Conservation (phyloP, 2,888 invertebrate species). For the Tetragonula carbonaria region DNA sequence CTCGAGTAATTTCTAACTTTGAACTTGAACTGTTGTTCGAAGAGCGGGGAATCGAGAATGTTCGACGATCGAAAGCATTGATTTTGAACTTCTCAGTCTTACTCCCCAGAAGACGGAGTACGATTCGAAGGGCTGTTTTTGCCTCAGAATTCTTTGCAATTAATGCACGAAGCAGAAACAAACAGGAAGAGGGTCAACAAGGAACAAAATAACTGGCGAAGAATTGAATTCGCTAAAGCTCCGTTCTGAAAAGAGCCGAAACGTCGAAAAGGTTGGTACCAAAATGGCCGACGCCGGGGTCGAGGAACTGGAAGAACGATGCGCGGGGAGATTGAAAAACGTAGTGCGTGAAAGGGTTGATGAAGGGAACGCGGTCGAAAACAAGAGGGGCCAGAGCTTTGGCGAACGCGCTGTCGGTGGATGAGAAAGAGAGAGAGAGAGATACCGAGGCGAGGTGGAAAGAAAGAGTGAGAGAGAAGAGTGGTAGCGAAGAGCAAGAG, state of each 20-base stretch:
- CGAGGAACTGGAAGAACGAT: conserved; percentile 25
- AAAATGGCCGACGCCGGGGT: conserved; percentile 19
- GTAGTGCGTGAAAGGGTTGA: conserved; percentile 23
- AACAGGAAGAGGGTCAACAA: too few relatives aligned
- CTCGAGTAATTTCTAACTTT: too few relatives aligned
- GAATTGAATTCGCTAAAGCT: too few relatives aligned
- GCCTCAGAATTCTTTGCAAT: too few relatives aligned
- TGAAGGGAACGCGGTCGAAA: conserved; percentile 15
- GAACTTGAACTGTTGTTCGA: not conserved
- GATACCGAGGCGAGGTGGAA: not conserved
- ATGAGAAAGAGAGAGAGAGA: not conserved
- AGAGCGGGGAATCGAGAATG: not conserved
- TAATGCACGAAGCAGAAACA: too few relatives aligned
- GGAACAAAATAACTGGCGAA: too few relatives aligned
- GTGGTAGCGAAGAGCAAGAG: conserved; percentile 16
- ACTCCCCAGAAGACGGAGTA: too few relatives aligned
- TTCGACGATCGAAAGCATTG: too few relatives aligned
- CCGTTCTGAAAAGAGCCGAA: not conserved
- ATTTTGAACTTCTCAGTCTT: too few relatives aligned
- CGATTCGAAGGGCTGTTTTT: too few relatives aligned
- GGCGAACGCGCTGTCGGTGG: not conserved
- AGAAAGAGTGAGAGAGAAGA: not conserved
- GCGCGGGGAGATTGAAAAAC: not conserved
- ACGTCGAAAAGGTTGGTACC: conserved; percentile 5
- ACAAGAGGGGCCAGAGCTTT: conserved; percentile 12